Conservation (phyloP, 2,888 invertebrate genomes). For the Polyommatus iphigenia region DNA sequence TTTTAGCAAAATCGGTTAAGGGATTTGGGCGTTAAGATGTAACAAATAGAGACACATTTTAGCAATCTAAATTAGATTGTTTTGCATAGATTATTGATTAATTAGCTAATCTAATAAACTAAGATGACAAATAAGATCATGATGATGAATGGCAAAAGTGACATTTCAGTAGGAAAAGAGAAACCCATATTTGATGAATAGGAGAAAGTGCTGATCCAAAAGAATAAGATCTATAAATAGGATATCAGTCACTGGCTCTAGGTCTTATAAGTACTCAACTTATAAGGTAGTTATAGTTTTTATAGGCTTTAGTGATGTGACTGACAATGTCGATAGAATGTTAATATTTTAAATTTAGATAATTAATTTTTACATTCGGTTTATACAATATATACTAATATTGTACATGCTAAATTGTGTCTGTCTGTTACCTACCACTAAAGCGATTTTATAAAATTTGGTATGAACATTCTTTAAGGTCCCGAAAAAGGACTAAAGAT, state of each 20-base stretch:
- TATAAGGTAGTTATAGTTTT: neutral
- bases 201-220: slow-evolving; percentile 10
- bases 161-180: neutral
- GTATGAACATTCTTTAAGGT: neutral
- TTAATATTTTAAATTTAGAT: neutral
- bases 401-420: no score
- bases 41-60: no score
- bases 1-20: no score
- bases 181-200: slow-evolving; percentile 15
- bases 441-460: no score
- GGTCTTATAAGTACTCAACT: neutral
- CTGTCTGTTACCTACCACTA: no score
- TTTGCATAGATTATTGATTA: no score
- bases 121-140: neutral
- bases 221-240: slow-evolving; percentile 10
- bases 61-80: no score
- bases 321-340: neutral
- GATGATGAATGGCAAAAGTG: neutral
- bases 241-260: neutral
- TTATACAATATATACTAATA: no score
- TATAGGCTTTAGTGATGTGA: slow-evolving; percentile 13
- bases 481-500: neutral
- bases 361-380: neutral
- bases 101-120: no score
- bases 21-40: no score